phyloP scores from a whole-genome alignment of 2,797 vertebrate genomes.

The Periophthalmus magnuspinnatus region DNA sequence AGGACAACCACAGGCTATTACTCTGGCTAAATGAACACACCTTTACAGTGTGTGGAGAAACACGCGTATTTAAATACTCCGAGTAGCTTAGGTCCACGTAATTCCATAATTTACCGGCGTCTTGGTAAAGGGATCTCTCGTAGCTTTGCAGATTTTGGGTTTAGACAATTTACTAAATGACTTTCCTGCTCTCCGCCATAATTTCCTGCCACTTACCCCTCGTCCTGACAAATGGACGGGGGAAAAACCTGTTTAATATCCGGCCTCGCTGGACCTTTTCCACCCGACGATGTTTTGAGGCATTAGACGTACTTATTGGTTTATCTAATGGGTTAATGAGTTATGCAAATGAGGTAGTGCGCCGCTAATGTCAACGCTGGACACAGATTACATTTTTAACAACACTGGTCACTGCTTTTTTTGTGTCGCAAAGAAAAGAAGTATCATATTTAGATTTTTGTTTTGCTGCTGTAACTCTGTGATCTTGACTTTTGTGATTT shows the following conservation, averaged over 20 bases:
- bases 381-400: not conserved
- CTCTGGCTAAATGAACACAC: not conserved
- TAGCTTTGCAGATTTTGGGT: not conserved
- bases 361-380: not conserved
- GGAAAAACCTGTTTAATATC: not conserved
- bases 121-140: not conserved
- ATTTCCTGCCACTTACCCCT: not conserved
- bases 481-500: not conserved
- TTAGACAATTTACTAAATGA: not conserved
- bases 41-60: not conserved
- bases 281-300: not conserved
- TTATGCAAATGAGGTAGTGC: slow-evolving; percentile 2
- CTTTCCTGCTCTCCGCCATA: not conserved
- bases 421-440: not conserved
- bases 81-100: not conserved
- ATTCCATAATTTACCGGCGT: not conserved
- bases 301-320: not conserved
- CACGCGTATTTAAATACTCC: not conserved
- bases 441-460: not conserved
- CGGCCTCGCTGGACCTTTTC: not conserved
- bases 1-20: not conserved
- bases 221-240: not conserved
- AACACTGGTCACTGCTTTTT: not conserved
- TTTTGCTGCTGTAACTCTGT: not conserved
- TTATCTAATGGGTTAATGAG: not conserved